Conservation (phyloP, 2,797 vertebrate genomes). For the Myotis vivesi region DNA sequence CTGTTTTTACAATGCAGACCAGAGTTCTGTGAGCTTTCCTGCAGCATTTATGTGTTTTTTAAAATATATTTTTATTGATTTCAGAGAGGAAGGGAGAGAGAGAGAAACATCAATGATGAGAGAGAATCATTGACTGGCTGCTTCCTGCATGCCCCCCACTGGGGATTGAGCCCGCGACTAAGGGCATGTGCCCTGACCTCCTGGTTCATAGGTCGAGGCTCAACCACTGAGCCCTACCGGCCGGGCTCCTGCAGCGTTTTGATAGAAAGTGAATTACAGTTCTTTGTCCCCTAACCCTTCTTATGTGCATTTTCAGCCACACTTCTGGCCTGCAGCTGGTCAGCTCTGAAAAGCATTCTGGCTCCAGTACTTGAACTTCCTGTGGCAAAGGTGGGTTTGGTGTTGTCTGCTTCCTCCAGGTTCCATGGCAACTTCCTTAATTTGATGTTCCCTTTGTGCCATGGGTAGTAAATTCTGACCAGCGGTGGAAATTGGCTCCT, state of each 20-base stretch:
- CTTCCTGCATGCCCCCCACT: too few relatives aligned
- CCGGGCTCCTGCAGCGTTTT: neutral
- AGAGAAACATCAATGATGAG: too few relatives aligned
- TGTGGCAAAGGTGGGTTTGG: neutral
- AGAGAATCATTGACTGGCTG: too few relatives aligned
- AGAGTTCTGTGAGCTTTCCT: neutral
- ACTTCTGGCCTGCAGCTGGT: neutral
- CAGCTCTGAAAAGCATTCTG: neutral
- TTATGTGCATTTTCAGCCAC: neutral
- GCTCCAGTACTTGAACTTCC: neutral
- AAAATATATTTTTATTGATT: too few relatives aligned
- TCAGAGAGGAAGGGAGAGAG: too few relatives aligned
- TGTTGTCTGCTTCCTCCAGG: constrained; percentile 19
- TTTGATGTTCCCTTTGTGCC: constrained; percentile 42
- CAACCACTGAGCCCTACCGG: too few relatives aligned
- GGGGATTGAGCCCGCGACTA: too few relatives aligned
- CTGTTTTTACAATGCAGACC: neutral
- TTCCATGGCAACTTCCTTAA: constrained; percentile 44
- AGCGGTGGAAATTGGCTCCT: neutral
- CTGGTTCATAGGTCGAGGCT: too few relatives aligned
- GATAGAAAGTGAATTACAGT: neutral
- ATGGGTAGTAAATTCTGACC: neutral
- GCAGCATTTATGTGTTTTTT: neutral
- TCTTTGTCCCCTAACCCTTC: neutral
- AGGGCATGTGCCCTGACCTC: too few relatives aligned